Conservation (phyloP, 2,888 invertebrate species). For the Poecilus cupreus region DNA sequence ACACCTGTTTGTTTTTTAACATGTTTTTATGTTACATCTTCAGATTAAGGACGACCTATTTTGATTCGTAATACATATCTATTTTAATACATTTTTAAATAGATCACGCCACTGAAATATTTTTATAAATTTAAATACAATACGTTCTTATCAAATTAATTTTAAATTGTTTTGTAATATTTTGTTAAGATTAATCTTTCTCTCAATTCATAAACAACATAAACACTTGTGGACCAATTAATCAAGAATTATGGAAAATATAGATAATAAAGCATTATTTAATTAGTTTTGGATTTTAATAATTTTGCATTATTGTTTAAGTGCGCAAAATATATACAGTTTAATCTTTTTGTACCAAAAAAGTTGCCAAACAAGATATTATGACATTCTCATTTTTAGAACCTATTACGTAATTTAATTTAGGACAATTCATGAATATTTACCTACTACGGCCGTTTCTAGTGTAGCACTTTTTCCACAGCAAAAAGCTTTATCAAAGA, state of each 20-base stretch:
- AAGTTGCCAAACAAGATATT: too few relatives aligned
- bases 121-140: constrained; percentile 10
- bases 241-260: too few relatives aligned
- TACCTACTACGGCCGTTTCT: constrained; percentile 36
- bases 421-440: background rate
- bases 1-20: background rate
- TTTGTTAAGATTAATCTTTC: background rate
- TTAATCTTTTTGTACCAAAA: too few relatives aligned
- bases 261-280: too few relatives aligned
- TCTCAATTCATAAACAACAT: too few relatives aligned
- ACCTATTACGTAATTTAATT: background rate
- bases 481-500: constrained; percentile 43
- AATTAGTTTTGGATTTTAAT: too few relatives aligned
- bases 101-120: background rate
- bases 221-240: too few relatives aligned
- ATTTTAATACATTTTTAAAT: background rate
- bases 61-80: background rate
- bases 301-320: too few relatives aligned
- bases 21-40: background rate
- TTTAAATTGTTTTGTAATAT: constrained; percentile 3
- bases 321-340: too few relatives aligned
- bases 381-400: background rate
- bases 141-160: background rate
- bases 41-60: background rate
- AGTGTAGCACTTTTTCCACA: background rate